A percentile compares a stretch with the other conserved stretches of the same genome.
Evolutionary conservation across 2,888 invertebrate genomes (phyloP).

Genomic region (Drosophila robusta): DNA sequence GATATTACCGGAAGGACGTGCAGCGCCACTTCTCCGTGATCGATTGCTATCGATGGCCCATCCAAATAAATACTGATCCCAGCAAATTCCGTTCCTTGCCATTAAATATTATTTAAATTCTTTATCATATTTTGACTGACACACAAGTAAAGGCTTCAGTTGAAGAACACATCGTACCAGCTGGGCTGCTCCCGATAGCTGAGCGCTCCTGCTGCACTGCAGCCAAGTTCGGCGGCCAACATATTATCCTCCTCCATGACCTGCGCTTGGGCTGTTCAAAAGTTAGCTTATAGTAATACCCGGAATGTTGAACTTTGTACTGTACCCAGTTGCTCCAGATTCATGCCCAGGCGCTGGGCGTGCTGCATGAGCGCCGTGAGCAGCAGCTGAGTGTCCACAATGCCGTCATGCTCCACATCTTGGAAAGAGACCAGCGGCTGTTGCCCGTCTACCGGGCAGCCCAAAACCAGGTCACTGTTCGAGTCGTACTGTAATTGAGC

Average conservation of each 20-base stretch:
- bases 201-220: conserved; percentile 17
- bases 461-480: conserved; percentile 14
- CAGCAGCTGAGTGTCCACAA: conserved; percentile 46
- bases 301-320: not conserved
- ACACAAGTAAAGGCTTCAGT: conserved; percentile 25
- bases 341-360: conserved; percentile 57
- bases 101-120: no score
- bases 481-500: conserved; percentile 7
- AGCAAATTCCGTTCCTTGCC: no score
- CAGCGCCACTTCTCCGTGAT: no score
- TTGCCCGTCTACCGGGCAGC: no score
- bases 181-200: conserved; percentile 30
- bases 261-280: conserved; percentile 6
- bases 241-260: conserved; percentile 1
- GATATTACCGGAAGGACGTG: not conserved
- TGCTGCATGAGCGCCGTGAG: conserved; percentile 53
- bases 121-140: not conserved
- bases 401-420: conserved; percentile 41
- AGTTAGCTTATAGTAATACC: not conserved
- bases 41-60: no score
- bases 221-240: conserved; percentile 17
- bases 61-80: no score
- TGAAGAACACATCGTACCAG: conserved; percentile 65
- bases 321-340: conserved; percentile 55
- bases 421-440: conserved; percentile 33